Evolutionary conservation across 1,140 invertebrate genomes (phyloP), one percentile per base, ranked within the genome.

Genomic region (Piezodorus guildinii): DNA sequence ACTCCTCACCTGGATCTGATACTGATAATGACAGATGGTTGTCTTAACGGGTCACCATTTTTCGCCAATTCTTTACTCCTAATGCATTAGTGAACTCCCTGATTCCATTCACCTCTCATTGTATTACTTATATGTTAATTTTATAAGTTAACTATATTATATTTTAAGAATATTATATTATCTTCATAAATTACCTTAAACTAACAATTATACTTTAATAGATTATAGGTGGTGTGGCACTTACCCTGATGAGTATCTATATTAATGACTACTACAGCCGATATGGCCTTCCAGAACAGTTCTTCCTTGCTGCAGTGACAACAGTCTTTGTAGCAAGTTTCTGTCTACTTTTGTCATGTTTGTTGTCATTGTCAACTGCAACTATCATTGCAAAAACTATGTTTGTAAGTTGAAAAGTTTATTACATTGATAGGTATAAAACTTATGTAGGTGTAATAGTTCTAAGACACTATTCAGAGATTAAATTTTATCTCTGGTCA

Each of bases 331-430:
- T 91, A 63, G 82, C 83, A 14, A 90, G 87, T 8, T 83, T 85
- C 65, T 81, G 87, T 65, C 71, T 91, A 23, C 72, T 91, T 12
- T 69, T 85, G 8, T 83, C 88, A 14, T 90, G 85, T 69, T 67
- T 91, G 1, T 74, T 84, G 14, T 90, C 88, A 2, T 77, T 88
- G 44, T 83, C 87, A 10, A 88, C 87, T 0, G 85, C 86, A 8
- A 82, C 86, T 16, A 85, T 91, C 65, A 82, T 92, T 65, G 80
- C 86, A 0, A 92, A 91, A 77, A 91, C 88, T 5, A 81, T 88
- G 65, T 90, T 87, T 71, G 90, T 91, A 79, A 90, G 88, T 88
- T 68, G 63, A 43, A 62, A 52, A 1, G 62, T 56, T 56, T 56
- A 44, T 19, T 3, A 25, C 59, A 17, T 39, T 39, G 6, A 4